Conservation (phyloP, 2,888 invertebrate species). For the Schrankia costaestrigalis region DNA sequence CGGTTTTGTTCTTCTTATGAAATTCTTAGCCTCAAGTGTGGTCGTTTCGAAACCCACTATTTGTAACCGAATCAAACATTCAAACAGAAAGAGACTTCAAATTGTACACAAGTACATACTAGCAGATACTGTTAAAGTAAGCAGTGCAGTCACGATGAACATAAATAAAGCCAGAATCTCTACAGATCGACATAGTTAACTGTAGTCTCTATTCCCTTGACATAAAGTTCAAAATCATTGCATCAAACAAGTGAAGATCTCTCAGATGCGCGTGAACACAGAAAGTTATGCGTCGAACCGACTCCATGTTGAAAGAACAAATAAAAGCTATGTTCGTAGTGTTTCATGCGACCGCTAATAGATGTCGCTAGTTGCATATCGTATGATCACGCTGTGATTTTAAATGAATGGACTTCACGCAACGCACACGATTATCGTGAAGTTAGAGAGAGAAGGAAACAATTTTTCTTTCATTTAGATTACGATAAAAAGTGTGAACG, state of each 20-base stretch:
- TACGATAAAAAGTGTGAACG: conserved; percentile 31
- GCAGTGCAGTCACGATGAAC: conserved; percentile 70
- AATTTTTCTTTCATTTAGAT: conserved; percentile 31
- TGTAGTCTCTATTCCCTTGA: conserved; percentile 27
- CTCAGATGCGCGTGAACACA: conserved; percentile 62
- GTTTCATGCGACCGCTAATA: conserved; percentile 38
- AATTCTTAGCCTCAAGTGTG: too few relatives aligned
- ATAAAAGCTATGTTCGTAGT: conserved; percentile 36
- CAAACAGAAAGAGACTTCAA: conserved; percentile 19
- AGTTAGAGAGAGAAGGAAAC: conserved; percentile 25
- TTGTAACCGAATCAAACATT: conserved; percentile 29
- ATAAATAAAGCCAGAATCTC: conserved; percentile 69
- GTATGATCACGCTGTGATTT: conserved; percentile 33
- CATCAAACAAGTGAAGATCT: conserved; percentile 22
- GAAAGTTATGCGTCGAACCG: conserved; percentile 40
- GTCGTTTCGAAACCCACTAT: too few relatives aligned
- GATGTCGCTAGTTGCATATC: conserved; percentile 39
- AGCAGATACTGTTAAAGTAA: conserved; percentile 29
- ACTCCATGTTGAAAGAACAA: conserved; percentile 21
- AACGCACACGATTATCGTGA: conserved; percentile 26
- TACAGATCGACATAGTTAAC: conserved; percentile 30
- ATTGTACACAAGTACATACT: conserved; percentile 17
- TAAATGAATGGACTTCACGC: conserved; percentile 35
- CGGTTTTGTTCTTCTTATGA: too few relatives aligned
- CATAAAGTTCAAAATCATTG: conserved; percentile 34